Base-by-base conservation (phyloP, 2,797 vertebrate genomes). In the Sebastes cheni region DNA sequence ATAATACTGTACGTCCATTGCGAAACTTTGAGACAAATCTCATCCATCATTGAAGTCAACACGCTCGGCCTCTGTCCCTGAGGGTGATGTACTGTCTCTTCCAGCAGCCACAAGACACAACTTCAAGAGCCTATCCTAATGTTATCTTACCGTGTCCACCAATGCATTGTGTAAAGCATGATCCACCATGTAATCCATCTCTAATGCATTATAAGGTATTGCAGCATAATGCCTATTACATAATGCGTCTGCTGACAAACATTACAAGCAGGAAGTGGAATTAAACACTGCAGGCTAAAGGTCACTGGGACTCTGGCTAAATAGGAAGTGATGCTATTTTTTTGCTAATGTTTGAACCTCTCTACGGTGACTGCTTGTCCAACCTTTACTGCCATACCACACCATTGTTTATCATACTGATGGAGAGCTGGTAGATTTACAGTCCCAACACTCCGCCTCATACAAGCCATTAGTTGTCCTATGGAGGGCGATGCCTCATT, bases 401-500 rank as follows among this genome's bases (percentile, higher is more conserved):
- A 12, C 30, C 66, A 1, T 75, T 75, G 65, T 90, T 86, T 66
- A 67, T 91, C 83, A 84, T 62, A 34, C 80, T 85, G 86, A 82
- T 84, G 81, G 82, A 62, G 77, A 67, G 81, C 78, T 3, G 34
- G 75, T 79, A 73, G 86, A 90, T 91, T 88, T 91, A 87, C 80
- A 87, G 81, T 86, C 90, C 87, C 82, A 86, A 80, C 88, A 67
- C 81, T 77, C 59, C 4, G 34, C 82, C 81, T 90, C 78, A 76
- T 54, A 78, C 73, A 71, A 81, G 85, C 86, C 85, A 83, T 88
- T 86, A 83, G 72, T 82, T 79, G 67, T 84, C 72, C 87, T 82
- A 58, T 58, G 60, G 73, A 73, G 46, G 67, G 25, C 6, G 36
- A 90, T 36, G 91, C 85, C 91, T 90, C 91, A 92, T 88, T 90